A percentile compares a stretch with the other conserved stretches of the same genome.
Evolutionary conservation across 2,888 invertebrate genomes (phyloP).

Genomic region (Ypsolopha scabrella): DNA sequence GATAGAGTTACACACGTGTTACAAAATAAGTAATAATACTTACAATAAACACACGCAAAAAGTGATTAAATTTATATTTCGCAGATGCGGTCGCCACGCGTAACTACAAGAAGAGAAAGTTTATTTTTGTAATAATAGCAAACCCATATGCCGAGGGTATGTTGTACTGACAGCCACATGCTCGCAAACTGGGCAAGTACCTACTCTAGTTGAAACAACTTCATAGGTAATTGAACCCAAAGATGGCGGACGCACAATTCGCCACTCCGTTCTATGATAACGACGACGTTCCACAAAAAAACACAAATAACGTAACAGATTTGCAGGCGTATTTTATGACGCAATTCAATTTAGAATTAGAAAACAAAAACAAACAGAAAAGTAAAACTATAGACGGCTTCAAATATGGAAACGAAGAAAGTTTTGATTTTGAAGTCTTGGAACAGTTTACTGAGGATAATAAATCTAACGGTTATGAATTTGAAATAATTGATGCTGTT

Average conservation of each 20-base stretch:
- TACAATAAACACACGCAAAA: constrained; percentile 26
- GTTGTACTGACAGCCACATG: constrained; percentile 49
- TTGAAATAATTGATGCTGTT: constrained; percentile 50
- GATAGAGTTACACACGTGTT: constrained; percentile 41
- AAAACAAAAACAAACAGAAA: constrained; percentile 42
- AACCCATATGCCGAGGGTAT: constrained; percentile 48
- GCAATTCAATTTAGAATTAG: constrained; percentile 61
- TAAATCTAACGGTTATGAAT: constrained; percentile 25
- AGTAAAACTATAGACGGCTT: constrained; percentile 36
- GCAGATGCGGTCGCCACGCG: constrained; percentile 61
- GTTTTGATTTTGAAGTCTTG: constrained; percentile 55
- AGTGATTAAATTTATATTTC: constrained; percentile 59
- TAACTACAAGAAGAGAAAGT: constrained; percentile 52
- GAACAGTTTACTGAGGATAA: constrained; percentile 33
- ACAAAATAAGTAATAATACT: constrained; percentile 33
- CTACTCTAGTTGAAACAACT: constrained; percentile 51
- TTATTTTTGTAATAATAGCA: constrained; percentile 70
- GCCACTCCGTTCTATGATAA: constrained; percentile 45
- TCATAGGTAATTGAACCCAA: constrained; percentile 43
- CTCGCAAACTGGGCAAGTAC: constrained; percentile 39
- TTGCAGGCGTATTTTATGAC: constrained; percentile 64
- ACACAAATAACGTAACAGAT: constrained; percentile 46
- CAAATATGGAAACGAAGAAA: constrained; percentile 51
- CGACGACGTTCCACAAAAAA: constrained; percentile 43
- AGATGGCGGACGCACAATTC: constrained; percentile 51